phyloP scores from a whole-genome alignment of 2,113 vertebrate species.

The Ramphastos sulfuratus region DNA sequence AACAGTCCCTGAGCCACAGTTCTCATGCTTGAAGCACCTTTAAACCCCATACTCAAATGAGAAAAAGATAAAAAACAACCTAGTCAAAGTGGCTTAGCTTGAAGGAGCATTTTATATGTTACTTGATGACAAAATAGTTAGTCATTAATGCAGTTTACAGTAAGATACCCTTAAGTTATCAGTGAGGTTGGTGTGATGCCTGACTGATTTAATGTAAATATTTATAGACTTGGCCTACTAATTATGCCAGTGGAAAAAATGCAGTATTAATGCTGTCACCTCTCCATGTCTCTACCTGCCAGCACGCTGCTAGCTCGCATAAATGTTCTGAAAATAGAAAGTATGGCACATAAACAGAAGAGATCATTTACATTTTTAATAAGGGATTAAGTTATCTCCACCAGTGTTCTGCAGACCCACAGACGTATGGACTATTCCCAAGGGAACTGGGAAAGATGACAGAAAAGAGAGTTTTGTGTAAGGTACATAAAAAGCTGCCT shows the following conservation, averaged over 20 bases:
- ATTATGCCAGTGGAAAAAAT: slow-evolving; percentile 59
- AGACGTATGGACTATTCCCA: background rate
- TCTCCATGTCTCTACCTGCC: slow-evolving; percentile 30
- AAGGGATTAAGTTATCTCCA: slow-evolving; percentile 38
- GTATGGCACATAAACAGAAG: slow-evolving; percentile 33
- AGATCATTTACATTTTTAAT: slow-evolving; percentile 59
- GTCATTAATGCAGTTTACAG: slow-evolving; percentile 49
- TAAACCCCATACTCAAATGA: slow-evolving; percentile 41
- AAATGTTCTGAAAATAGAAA: slow-evolving; percentile 52
- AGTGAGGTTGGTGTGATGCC: slow-evolving; percentile 41
- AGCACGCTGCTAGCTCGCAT: slow-evolving; percentile 35
- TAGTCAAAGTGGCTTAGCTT: slow-evolving; percentile 52
- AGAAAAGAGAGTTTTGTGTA: background rate
- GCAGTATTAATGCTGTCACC: slow-evolving; percentile 21
- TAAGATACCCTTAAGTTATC: slow-evolving; percentile 56
- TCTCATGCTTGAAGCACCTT: slow-evolving; percentile 25
- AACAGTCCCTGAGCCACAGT: slow-evolving; percentile 7
- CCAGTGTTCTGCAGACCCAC: background rate
- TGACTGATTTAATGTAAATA: slow-evolving; percentile 69
- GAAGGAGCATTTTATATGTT: slow-evolving; percentile 53
- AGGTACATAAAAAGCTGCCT: background rate
- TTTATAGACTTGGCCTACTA: slow-evolving; percentile 69
- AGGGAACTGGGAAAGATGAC: slow-evolving; percentile 4
- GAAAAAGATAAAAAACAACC: slow-evolving; percentile 61
- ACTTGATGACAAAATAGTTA: slow-evolving; percentile 67